Percentiles rank a stretch among this genome's conserved stretches.
Evolutionary conservation across 2,888 invertebrate species (phyloP).

Genomic region (Oxystoma pomonae): DNA sequence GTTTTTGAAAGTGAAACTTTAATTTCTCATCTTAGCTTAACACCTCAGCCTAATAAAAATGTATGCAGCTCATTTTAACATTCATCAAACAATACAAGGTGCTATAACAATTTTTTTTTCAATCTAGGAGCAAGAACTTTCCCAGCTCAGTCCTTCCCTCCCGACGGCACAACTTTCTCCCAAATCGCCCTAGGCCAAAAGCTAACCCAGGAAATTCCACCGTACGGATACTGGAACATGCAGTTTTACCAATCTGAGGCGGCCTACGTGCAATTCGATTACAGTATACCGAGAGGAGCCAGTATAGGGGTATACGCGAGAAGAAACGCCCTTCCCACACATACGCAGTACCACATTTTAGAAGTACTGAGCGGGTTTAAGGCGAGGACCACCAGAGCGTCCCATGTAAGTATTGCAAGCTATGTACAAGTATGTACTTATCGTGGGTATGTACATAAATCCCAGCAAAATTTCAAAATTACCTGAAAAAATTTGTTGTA

Average conservation of each 20-base stretch:
- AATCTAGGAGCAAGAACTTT: constrained; percentile 78
- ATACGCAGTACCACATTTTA: constrained; percentile 94
- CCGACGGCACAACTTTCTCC: constrained; percentile 88
- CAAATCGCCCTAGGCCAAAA: constrained; percentile 86
- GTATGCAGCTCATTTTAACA: no score
- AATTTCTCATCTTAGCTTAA: no score
- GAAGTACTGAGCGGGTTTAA: constrained; percentile 90
- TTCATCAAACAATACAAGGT: no score
- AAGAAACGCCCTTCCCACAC: constrained; percentile 90
- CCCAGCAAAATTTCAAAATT: no score
- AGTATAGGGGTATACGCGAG: constrained; percentile 94
- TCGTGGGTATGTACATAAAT: no score
- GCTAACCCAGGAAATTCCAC: constrained; percentile 82
- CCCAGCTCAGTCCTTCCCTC: constrained; percentile 86
- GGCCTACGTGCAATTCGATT: constrained; percentile 91
- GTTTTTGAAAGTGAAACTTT: no score
- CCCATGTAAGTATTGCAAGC: constrained; percentile 86
- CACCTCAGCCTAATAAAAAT: no score
- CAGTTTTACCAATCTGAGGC: constrained; percentile 94
- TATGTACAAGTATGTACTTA: no score
- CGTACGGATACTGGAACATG: constrained; percentile 97
- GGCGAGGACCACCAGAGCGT: constrained; percentile 76
- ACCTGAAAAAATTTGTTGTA: no score
- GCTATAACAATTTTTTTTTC: background rate
- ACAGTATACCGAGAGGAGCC: constrained; percentile 86